Base-by-base conservation (phyloP, 2,113 vertebrate genomes). In the Cariama cristata region DNA sequence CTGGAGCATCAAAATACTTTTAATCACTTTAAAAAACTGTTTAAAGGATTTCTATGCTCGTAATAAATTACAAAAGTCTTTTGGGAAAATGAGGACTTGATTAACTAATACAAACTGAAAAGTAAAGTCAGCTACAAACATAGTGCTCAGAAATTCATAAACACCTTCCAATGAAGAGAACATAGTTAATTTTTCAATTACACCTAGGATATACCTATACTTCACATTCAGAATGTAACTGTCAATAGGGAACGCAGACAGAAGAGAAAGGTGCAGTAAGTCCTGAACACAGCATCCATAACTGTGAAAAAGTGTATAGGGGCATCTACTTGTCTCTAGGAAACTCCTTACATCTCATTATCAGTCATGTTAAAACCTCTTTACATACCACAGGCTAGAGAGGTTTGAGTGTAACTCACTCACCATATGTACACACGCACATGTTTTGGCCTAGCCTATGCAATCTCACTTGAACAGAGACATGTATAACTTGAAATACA, bases 381-480 rank as follows among this genome's bases (percentile, higher is more conserved):
- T 73, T 60, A 68, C 12, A n/a, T 40, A 63, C 7, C 52, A 71
- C 35, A 77, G 42, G 16, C 7, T 55, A 63, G 38, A 72, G 44
- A 76, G 15, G 23, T 83, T 47, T 86, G 52, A 67, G 62, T 3
- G 7, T 35, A 90, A 83, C 33, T 75, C 58, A 85, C 16, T 92
- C 63, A 84, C 27, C 3, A 0, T 33, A 30, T 7, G 6, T 47
- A 88, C 13, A 42, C n/a, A 76, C 0, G 0, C 18, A 42, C 4
- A 22, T 16, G 1, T 59, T 87, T 79, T 63, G 26, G n/a, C 24
- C 63, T 80, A 88, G 42, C 4, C 84, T 66, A 62, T 27, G 28
- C 23, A 88, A 71, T 77, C 30, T 77, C 16, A 58, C 63, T 86
- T 73, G 23, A 56, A 69, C 44, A 91, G 35, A 73, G 44, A 82